These are phyloP conservation scores for Heterotilapia buettikoferi DNA, from an alignment of 2,113 vertebrate genomes.

Conservation along the genomic window DNA sequence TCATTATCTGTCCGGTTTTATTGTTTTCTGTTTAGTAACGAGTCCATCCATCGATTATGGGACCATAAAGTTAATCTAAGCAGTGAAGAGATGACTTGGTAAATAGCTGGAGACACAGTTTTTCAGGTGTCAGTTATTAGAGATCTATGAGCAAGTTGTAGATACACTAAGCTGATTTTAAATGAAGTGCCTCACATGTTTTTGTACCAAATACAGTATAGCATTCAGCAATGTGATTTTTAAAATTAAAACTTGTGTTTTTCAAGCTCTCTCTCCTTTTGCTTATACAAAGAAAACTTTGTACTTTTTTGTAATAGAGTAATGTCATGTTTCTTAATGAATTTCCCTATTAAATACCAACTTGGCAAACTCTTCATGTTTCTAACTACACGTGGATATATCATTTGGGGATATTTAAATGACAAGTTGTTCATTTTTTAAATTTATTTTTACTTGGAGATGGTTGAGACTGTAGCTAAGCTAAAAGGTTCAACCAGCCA, in stretches of 20 bases:
- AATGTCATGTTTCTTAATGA: background rate
- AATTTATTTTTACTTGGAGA: accelerated
- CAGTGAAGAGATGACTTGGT: background rate
- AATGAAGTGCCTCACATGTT: constrained; percentile 52
- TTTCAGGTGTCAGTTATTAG: background rate
- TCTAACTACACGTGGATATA: background rate
- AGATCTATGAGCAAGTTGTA: background rate
- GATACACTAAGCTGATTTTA: background rate
- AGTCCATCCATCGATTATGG: background rate
- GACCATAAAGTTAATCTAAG: background rate
- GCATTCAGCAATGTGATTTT: background rate
- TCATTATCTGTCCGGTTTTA: background rate
- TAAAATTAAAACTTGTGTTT: background rate
- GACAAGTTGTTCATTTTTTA: background rate
- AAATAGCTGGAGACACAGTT: background rate
- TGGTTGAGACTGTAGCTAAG: background rate
- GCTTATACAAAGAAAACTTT: constrained; percentile 3
- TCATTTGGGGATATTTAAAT: background rate
- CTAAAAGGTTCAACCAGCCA: background rate
- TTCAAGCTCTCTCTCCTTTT: background rate
- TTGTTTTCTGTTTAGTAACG: background rate
- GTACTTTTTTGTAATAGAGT: background rate
- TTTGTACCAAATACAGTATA: background rate
- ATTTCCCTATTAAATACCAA: constrained; percentile 4
- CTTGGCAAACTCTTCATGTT: background rate